These are phyloP conservation scores for Dexiosoma caninum DNA, from an alignment of 2,888 invertebrate genomes.

Conservation along the genomic window DNA sequence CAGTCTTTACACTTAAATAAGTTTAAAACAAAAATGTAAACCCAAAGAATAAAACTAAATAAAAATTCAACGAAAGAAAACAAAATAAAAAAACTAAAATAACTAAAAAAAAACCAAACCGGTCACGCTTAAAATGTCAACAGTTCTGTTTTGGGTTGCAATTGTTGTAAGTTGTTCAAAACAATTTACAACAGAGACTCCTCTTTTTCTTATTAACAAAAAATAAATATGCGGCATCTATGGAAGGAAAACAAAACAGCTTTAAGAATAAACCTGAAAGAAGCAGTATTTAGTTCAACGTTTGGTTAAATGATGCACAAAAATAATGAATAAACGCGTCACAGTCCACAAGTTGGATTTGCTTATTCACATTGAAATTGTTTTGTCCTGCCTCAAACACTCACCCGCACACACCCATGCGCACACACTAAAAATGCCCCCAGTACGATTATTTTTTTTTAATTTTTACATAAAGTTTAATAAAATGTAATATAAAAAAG, in stretches of 20 bases:
- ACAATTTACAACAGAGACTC: not conserved
- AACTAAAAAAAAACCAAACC: not conserved
- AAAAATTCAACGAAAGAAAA: constrained; percentile 1
- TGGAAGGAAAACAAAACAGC: not conserved
- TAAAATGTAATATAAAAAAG: not conserved
- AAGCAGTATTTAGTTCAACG: constrained; percentile 17
- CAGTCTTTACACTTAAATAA: constrained; percentile 15
- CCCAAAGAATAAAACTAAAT: not conserved
- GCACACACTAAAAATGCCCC: not conserved
- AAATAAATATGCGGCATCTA: too few relatives aligned
- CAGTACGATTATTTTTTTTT: not conserved
- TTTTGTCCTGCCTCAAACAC: not conserved
- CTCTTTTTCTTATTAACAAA: not conserved
- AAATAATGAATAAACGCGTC: constrained; percentile 66
- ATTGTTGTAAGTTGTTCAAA: not conserved
- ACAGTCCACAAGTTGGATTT: not conserved
- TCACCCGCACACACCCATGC: not conserved
- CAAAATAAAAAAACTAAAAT: too few relatives aligned
- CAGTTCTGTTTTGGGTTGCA: constrained; percentile 1
- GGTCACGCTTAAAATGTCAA: constrained; percentile 25
- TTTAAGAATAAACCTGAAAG: constrained; percentile 12
- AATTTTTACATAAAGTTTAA: not conserved
- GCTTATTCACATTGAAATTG: not conserved
- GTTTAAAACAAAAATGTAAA: constrained; percentile 1
- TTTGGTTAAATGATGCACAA: constrained; percentile 67